phyloP scores from a whole-genome alignment of 2,888 invertebrate genomes.

The Epirrhoe tristata region DNA sequence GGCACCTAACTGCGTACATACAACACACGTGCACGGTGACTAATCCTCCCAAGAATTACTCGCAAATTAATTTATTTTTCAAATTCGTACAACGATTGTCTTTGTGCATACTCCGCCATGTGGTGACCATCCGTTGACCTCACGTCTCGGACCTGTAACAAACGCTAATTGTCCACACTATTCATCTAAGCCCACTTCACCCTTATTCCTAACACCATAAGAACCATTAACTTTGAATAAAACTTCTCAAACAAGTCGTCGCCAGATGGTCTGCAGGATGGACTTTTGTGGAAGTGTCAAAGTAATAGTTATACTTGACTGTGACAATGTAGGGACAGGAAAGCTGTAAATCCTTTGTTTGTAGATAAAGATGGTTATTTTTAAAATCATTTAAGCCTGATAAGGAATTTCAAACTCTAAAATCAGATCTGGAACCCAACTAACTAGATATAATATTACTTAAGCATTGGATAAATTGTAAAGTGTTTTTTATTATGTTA shows the following conservation, averaged over 20 bases:
- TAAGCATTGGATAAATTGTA: too few species aligned
- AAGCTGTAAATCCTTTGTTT: conserved; percentile 58
- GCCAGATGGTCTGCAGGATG: conserved; percentile 70
- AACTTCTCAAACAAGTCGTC: conserved; percentile 44
- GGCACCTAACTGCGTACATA: conserved; percentile 16
- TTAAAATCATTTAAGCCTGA: background rate
- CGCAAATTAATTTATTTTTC: conserved; percentile 41
- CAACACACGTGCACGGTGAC: conserved; percentile 36
- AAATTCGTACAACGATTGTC: conserved; percentile 34
- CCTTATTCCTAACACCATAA: conserved; percentile 26
- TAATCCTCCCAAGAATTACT: conserved; percentile 21
- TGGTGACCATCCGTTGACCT: conserved; percentile 58
- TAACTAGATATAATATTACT: too few species aligned
- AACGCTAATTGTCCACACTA: conserved; percentile 62
- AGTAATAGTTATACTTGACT: conserved; percentile 61
- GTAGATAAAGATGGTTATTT: conserved; percentile 9
- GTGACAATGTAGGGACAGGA: conserved; percentile 52
- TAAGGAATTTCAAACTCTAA: background rate
- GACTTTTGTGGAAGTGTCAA: conserved; percentile 62
- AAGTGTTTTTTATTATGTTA: too few species aligned
- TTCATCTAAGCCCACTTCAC: conserved; percentile 50
- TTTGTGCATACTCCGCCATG: conserved; percentile 46
- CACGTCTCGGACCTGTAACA: conserved; percentile 61
- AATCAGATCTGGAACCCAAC: background rate
- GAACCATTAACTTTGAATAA: conserved; percentile 15